A percentile compares a stretch with the other conserved stretches of the same genome.
Conservation (phyloP, 2,113 vertebrate species). For the Amblyornis subalaris region DNA sequence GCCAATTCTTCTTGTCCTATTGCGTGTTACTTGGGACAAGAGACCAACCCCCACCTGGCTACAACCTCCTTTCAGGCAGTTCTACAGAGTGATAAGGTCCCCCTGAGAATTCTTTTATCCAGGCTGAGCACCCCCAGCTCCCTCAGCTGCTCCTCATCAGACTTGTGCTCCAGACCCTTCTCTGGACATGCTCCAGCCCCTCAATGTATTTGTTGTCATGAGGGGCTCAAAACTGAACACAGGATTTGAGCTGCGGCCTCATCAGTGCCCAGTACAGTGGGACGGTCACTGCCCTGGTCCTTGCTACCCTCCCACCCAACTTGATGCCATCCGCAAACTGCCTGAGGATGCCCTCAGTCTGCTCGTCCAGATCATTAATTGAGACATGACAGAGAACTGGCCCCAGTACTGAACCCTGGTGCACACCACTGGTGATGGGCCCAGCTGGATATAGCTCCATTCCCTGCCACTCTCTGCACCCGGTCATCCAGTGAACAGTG, state of each 20-base stretch:
- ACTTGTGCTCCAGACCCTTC: not conserved
- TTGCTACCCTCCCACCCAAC: not conserved
- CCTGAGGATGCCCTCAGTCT: not conserved
- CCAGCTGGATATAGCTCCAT: not conserved
- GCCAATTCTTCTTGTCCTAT: not conserved
- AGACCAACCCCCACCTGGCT: not conserved
- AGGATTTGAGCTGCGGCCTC: not conserved
- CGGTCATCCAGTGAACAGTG: not conserved
- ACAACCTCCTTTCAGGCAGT: not conserved
- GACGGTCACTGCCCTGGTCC: not conserved
- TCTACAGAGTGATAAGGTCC: not conserved
- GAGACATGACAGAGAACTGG: not conserved
- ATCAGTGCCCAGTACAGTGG: not conserved
- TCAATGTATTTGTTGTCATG: not conserved
- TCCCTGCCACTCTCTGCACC: not conserved
- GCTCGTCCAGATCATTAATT: not conserved
- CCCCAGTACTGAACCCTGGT: not conserved
- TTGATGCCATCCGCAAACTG: not conserved
- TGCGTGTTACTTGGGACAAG: not conserved
- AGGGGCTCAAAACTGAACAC: not conserved
- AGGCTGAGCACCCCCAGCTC: not conserved
- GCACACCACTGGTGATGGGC: not conserved
- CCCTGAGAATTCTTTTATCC: not conserved
- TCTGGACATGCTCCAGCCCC: not conserved
- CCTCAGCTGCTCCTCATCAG: not conserved